phyloP scores from a whole-genome alignment of 2,797 vertebrate species.

The Neostethus bicornis region DNA sequence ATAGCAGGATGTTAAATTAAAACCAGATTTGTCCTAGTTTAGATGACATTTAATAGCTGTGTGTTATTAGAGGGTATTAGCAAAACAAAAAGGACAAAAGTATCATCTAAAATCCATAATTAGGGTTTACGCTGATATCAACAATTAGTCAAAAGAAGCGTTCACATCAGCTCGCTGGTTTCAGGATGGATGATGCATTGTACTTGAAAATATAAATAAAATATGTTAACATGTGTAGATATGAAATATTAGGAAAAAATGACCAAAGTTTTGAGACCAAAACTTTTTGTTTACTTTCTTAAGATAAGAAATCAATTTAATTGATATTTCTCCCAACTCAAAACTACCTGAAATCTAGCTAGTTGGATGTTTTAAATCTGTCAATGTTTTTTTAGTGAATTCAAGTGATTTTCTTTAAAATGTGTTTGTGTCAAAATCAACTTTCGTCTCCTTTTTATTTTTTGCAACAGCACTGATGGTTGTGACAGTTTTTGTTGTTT shows the following conservation, averaged over 20 bases:
- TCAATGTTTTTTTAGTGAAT: not conserved
- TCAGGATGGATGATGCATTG: constrained; percentile 27
- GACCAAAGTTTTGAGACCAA: constrained; percentile 80
- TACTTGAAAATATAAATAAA: constrained; percentile 48
- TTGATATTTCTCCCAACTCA: constrained; percentile 61
- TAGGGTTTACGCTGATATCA: constrained; percentile 25
- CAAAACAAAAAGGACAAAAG: constrained; percentile 12
- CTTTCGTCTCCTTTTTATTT: constrained; percentile 21
- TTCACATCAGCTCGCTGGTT: constrained; percentile 13
- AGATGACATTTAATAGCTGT: constrained; percentile 23
- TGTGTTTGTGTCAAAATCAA: constrained; percentile 28
- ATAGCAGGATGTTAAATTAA: constrained; percentile 3
- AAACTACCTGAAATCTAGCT: constrained; percentile 55
- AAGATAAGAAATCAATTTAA: constrained; percentile 40
- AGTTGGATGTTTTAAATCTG: constrained; percentile 15
- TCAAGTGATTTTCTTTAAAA: constrained; percentile 9
- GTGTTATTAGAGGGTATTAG: constrained; percentile 36
- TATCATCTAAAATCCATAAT: constrained; percentile 27
- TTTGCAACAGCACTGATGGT: constrained; percentile 43
- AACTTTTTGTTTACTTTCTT: constrained; percentile 45
- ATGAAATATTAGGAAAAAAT: constrained; percentile 30
- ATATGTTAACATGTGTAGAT: constrained; percentile 20
- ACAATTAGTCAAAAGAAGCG: constrained; percentile 12
- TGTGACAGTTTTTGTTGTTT: constrained; percentile 8
- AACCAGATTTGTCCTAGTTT: constrained; percentile 33